Base-by-base conservation (phyloP, 2,797 vertebrate genomes). In the Botia almorhae region DNA sequence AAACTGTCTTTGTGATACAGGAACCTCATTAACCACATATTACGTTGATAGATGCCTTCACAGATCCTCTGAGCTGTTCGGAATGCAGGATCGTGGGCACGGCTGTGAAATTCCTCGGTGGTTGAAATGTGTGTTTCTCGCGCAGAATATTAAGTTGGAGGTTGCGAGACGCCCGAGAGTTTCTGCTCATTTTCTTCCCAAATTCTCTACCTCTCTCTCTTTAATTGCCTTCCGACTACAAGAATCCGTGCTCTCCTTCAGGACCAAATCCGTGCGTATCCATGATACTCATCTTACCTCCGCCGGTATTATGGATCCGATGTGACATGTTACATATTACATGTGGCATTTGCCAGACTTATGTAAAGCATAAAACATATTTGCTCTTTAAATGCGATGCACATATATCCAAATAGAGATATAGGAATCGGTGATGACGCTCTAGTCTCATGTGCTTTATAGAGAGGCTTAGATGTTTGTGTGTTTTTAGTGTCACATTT, bases 11-110 rank as follows among this genome's bases (percentile, higher is more conserved):
- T 71, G 72, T 78, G 61, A 79, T 82, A 82, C 70, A 82, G 81
- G 81, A 83, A 86, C 82, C 70, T 84, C 78, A 84, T 86, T 84
- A 86, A 76, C 72, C 50, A 80, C 77, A 75, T 67, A 74, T 79
- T 73, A 79, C 26, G 11, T 61, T 79, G 76, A 85, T 70, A 80
- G 83, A 85, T 73, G 81, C 68, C 70, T 78, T 87, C 75, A 82
- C 77, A 83, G 82, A 81, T 82, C 78, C 69, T 83, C 81, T 71
- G 76, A 64, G 16, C 70, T 81, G 26, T 84, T 82, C 46, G 65
- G 73, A 65, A 75, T 80, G 58, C 48, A 1, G 51, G 16, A 61
- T 79, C 74, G 60, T 61, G 10, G 76, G 69, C 64, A 73, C 61
- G 56, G 56, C 69, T 69, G 70, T n/a, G 61, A 76, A 86, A 80